phyloP scores from a whole-genome alignment of 2,797 vertebrate species.

The Agapornis canus region DNA sequence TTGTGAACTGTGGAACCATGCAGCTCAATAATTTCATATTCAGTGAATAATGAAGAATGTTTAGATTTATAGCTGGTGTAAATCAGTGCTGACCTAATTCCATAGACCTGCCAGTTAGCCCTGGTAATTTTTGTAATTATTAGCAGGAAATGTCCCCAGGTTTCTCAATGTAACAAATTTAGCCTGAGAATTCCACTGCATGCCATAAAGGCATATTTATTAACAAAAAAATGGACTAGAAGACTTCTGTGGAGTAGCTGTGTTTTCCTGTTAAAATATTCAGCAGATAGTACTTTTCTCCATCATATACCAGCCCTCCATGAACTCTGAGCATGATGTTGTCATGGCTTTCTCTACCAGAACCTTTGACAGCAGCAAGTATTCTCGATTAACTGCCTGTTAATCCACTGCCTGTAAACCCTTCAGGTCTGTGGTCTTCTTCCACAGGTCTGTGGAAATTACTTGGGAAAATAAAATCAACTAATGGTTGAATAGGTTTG shows the following conservation, averaged over 20 bases:
- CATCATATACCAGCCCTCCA: not conserved
- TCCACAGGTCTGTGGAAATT: not conserved
- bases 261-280: not conserved
- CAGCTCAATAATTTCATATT: fast-evolving
- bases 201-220: not conserved
- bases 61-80: not conserved
- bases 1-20: not conserved
- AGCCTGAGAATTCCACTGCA: not conserved
- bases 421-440: fast-evolving
- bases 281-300: not conserved
- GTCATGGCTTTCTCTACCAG: not conserved
- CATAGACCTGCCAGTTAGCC: not conserved
- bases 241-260: not conserved
- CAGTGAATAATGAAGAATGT: not conserved
- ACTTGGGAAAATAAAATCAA: not conserved
- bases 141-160: not conserved
- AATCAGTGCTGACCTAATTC: not conserved
- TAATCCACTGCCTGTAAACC: not conserved
- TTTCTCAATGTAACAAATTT: not conserved
- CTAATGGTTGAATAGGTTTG: not conserved
- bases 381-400: not conserved
- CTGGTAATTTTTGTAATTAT: not conserved
- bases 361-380: not conserved
- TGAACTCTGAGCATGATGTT: not conserved
- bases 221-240: not conserved